Conservation (phyloP, 2,888 invertebrate species). For the Chymomyza fuscimana region DNA sequence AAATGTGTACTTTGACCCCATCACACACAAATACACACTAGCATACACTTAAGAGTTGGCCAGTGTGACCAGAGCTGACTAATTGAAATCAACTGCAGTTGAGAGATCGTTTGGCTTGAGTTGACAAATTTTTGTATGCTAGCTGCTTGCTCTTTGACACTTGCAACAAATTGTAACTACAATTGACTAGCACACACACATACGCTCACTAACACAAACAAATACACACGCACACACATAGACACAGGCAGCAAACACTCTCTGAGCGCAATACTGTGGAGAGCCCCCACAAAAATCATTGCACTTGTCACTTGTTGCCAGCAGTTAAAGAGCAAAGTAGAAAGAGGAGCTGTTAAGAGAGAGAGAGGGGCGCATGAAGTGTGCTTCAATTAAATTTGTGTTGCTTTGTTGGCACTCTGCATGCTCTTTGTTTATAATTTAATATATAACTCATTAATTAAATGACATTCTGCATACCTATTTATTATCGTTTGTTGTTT, state of each 20-base stretch:
- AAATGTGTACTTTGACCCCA: neutral
- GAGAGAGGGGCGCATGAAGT: neutral
- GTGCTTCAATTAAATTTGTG: conserved; percentile 52
- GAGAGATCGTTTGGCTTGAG: neutral
- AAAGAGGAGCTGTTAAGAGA: neutral
- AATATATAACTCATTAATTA: conserved; percentile 71
- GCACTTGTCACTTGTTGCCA: conserved; percentile 48
- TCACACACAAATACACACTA: too few species aligned
- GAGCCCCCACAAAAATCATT: conserved; percentile 53
- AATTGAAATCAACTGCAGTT: conserved; percentile 13
- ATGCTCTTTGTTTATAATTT: conserved; percentile 64
- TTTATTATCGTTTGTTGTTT: neutral
- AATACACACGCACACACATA: neutral
- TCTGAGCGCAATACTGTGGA: neutral
- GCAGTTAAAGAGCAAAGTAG: conserved; percentile 28
- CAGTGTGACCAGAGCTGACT: neutral
- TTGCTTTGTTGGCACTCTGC: conserved; percentile 22
- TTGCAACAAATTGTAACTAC: conserved; percentile 62
- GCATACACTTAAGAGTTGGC: neutral
- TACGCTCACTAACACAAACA: conserved; percentile 1
- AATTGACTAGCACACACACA: conserved; percentile 50
- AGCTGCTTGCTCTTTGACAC: conserved; percentile 41
- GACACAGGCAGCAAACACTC: neutral
- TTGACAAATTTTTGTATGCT: conserved; percentile 2
- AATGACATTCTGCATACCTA: conserved; percentile 46